Base-by-base conservation (phyloP, 2,888 invertebrate genomes). In the Uropetala carovei region DNA sequence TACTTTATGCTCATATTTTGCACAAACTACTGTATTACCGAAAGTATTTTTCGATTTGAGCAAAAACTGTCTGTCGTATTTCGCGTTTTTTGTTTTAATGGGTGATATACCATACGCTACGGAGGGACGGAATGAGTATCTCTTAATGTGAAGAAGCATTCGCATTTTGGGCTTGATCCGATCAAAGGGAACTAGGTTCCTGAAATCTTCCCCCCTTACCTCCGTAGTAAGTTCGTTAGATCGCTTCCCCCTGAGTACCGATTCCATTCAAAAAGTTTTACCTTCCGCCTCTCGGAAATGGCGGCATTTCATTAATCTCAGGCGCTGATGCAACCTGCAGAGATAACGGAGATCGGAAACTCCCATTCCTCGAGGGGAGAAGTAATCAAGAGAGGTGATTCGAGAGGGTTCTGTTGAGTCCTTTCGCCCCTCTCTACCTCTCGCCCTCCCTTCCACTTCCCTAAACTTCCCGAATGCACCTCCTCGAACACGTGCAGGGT, bases 401-500 rank as follows among this genome's bases (percentile, higher is more conserved):
- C 68, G n/a, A 68, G 68, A 1, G 43, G 18, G 68, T 68, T 68
- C 68, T 18, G 68, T n/a, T 68, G 68, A 18, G 57, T 22, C 58
- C 59, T 10, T 22, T 58, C 85, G 5, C 22, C 85, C 59, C 85
- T 13, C 59, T 82, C 43, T 3, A 8, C 43, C 27, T 13, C 43
- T 43, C 43, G 7, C 64, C 0, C 64, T 64, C 64, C 64, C 64
- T 64, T 64, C n/a, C 64, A n/a, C n/a, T 64, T n/a, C 64, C 18
- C 16, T 13, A n/a, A 16, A 18, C 64, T 13, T 64, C 11, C 64
- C 16, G 0, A 43, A 43, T 82, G 82, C 30, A 16, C 30, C 82
- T 27, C 82, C 16, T 30, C 58, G 59, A 85, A 58, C 58, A 85
- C 59, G 59, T 85, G 13, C 22, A 85, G 59, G 59, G 57, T 85